Conservation (phyloP, 2,113 vertebrate genomes). For the Sinocyclocheilus anophthalmus region DNA sequence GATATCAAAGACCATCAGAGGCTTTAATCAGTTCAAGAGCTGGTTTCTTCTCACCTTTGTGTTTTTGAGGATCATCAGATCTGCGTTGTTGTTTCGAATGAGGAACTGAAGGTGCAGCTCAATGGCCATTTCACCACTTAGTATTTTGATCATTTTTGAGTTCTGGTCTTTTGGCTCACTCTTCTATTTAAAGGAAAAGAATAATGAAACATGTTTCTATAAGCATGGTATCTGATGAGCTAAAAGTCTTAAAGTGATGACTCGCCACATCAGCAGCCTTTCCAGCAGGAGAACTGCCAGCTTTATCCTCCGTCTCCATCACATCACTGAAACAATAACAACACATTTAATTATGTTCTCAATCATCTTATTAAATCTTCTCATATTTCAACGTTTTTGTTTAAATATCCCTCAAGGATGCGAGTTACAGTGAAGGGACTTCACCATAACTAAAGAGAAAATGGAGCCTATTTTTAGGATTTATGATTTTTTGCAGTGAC, state of each 20-base stretch:
- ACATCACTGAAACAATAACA: slow-evolving; percentile 81
- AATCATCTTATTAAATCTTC: not conserved
- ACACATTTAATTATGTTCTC: accelerated
- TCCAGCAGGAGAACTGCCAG: slow-evolving; percentile 79
- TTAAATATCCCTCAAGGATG: not conserved
- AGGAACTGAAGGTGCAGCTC: slow-evolving; percentile 97
- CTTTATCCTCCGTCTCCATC: slow-evolving; percentile 96
- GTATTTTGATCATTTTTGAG: slow-evolving; percentile 99
- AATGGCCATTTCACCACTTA: slow-evolving; percentile 98
- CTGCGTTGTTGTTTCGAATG: slow-evolving; percentile 99
- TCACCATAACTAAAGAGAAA: too few relatives aligned
- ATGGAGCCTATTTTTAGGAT: too few relatives aligned
- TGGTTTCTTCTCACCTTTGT: slow-evolving; percentile 85
- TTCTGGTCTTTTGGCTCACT: slow-evolving; percentile 97
- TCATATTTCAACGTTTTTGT: not conserved
- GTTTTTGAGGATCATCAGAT: slow-evolving; percentile 99
- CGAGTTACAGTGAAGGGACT: not conserved
- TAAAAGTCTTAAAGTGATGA: slow-evolving; percentile 11
- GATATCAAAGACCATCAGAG: not conserved
- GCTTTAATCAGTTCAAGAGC: not conserved
- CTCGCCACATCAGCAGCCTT: slow-evolving; percentile 85
- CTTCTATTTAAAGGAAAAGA: slow-evolving; percentile 73
- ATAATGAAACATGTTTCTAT: not conserved
- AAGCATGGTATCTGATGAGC: too few relatives aligned
- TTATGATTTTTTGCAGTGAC: too few relatives aligned